phyloP scores from a whole-genome alignment of 1,140 invertebrate species.

The Philotrypesis tridentata region DNA sequence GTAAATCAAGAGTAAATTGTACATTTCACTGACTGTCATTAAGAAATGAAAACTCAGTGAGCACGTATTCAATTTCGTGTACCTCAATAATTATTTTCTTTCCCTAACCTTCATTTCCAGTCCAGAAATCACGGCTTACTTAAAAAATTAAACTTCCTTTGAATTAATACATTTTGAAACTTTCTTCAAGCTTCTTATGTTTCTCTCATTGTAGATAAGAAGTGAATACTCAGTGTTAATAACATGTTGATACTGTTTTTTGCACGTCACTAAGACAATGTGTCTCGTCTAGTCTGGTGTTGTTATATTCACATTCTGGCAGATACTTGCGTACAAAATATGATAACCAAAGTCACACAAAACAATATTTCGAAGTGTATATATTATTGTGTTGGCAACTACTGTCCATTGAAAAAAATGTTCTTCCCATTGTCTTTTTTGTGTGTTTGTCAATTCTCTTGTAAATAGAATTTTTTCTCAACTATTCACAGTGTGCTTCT shows the following conservation, averaged over 20 bases:
- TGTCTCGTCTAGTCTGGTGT: not conserved
- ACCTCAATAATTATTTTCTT: not conserved
- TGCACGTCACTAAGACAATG: not conserved
- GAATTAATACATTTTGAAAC: not conserved
- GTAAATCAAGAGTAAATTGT: not conserved
- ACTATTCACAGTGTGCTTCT: too few species aligned
- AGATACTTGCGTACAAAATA: not conserved
- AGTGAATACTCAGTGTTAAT: too few species aligned
- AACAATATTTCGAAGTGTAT: not conserved
- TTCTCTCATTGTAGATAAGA: too few species aligned
- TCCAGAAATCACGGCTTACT: not conserved
- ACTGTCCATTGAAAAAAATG: not conserved
- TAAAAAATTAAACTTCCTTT: not conserved
- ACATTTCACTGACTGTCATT: not conserved
- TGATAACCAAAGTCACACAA: not conserved
- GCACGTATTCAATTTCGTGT: not conserved
- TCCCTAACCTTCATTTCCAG: not conserved
- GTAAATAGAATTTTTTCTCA: too few species aligned
- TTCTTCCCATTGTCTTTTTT: not conserved
- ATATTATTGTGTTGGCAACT: not conserved
- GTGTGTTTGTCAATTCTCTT: not conserved
- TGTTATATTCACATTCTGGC: not conserved
- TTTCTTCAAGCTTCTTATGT: too few species aligned
- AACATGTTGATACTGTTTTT: not conserved
- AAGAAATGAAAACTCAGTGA: not conserved